Conservation (phyloP, 2,113 vertebrate genomes). For the Anarhynchus alexandrinus region DNA sequence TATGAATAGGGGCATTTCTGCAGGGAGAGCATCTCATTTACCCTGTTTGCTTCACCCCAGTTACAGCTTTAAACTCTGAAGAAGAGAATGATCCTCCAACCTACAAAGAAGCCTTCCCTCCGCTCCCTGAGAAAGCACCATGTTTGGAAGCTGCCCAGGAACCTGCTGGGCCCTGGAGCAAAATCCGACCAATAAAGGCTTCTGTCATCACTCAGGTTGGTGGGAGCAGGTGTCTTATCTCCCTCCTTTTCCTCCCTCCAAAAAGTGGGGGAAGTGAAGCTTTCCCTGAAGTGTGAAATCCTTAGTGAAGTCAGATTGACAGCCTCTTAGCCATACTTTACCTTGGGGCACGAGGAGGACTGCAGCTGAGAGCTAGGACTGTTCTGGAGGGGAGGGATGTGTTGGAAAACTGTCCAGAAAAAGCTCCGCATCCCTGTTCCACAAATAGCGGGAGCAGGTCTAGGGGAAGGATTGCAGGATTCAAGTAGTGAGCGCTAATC, state of each 20-base stretch:
- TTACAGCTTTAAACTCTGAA: constrained; percentile 84
- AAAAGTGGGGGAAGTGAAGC: not conserved
- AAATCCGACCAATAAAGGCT: constrained; percentile 95
- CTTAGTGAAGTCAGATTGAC: not conserved
- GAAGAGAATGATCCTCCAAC: constrained; percentile 96
- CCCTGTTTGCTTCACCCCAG: constrained; percentile 45
- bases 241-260: not conserved
- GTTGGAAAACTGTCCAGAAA: not conserved
- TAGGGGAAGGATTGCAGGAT: not conserved
- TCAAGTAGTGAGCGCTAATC: not conserved
- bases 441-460: not conserved
- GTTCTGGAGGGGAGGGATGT: not conserved
- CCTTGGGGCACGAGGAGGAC: not conserved
- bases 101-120: constrained; percentile 98
- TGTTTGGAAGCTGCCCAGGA: constrained; percentile 88
- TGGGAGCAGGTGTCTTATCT: not conserved
- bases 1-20: not conserved
- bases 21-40: not conserved
- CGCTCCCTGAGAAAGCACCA: constrained; percentile 93
- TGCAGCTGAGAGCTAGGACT: not conserved
- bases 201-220: constrained; percentile 98
- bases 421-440: not conserved
- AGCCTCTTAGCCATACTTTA: not conserved
- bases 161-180: constrained; percentile 90
- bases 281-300: not conserved